Conservation (phyloP, 2,888 invertebrate species). For the Sarcophaga caerulescens region DNA sequence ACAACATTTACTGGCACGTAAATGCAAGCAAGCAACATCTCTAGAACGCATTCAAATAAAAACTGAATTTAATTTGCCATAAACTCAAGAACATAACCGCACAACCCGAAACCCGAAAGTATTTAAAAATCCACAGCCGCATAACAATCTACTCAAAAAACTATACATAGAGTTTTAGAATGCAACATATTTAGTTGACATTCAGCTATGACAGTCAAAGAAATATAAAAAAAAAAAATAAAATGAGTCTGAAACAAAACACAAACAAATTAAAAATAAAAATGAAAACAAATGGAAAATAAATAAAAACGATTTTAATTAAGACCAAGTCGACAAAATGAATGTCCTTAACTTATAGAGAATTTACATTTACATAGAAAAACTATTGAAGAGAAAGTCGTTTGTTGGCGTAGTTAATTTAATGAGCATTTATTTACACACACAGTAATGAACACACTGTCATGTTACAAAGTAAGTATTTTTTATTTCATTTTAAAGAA, state of each 20-base stretch:
- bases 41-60: conserved; percentile 66
- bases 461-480: too few relatives aligned
- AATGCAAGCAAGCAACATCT: conserved; percentile 53
- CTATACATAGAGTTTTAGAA: conserved; percentile 7
- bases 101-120: conserved; percentile 27
- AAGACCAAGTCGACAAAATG: too few relatives aligned
- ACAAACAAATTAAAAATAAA: background rate
- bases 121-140: conserved; percentile 45
- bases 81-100: conserved; percentile 58
- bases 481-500: too few relatives aligned
- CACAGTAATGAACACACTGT: too few relatives aligned
- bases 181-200: conserved; percentile 45
- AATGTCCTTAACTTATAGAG: too few relatives aligned
- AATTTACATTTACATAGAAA: too few relatives aligned
- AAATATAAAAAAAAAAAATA: background rate
- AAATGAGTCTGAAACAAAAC: background rate
- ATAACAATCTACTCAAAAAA: conserved; percentile 17
- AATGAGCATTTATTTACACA: too few relatives aligned
- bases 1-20: background rate
- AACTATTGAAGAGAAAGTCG: too few relatives aligned
- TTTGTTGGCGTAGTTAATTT: too few relatives aligned
- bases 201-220: background rate
- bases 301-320: too few relatives aligned
- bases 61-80: conserved; percentile 67
- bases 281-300: background rate